Base-by-base conservation (phyloP, 2,113 vertebrate species). In the Hipposideros armiger region DNA sequence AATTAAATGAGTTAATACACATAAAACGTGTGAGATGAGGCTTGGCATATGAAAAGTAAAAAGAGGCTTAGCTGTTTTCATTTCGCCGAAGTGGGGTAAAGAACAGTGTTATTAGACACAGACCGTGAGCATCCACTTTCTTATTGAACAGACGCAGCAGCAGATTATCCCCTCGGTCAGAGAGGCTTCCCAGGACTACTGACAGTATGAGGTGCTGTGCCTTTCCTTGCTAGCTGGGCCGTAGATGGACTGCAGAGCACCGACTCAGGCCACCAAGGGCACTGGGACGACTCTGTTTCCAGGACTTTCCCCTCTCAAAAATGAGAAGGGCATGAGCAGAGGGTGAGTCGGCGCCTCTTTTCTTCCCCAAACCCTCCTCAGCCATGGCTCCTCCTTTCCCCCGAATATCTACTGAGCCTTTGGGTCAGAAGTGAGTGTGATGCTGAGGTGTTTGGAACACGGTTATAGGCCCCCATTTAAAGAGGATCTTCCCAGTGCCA, bases 131-230 rank as follows among this genome's bases (percentile, higher is more conserved):
- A 11, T 52, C 28, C 47, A 4, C 36, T 50, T 90, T 92, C 36
- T 90, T 56, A 26, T 45, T 81, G 81, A 82, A 72, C 24, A 52
- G 81, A 60, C 32, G 11, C 30, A 45, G 54, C 22, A 58, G 50
- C 19, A 81, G 47, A 84, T 15, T 58, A 22, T 40, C n/a, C 28
- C 26, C 30, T 86, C 47, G 47, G 47, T 9, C 7, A 6, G 52
- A 70, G 45, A 64, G 72, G 20, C 1, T 36, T 16, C 85, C 58
- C 2, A 2, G 56, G 50, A 50, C 32, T 26, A 42, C 67, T 0
- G 0, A 6, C 30, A 4, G 66, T 26, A 24, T 42, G 9, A 50
- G 30, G 30, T 11, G 0, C 22, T 5, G 9, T 11, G 5, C 36
- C n/a, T 70, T 22, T 78, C 45, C 52, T 32, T 3, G 15, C 36